Conservation (phyloP, 2,797 vertebrate genomes). For the Liasis olivaceus region DNA sequence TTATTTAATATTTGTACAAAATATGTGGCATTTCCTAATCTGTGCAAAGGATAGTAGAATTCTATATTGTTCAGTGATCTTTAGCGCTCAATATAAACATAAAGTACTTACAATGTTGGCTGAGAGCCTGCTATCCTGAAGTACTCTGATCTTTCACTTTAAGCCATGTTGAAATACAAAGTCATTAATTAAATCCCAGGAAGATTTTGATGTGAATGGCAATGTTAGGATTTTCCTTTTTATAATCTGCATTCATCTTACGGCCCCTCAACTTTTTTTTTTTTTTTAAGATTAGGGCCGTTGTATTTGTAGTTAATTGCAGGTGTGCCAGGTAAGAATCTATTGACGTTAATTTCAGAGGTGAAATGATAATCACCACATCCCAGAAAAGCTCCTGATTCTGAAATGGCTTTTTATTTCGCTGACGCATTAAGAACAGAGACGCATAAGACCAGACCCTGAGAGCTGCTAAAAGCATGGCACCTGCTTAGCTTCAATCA, state of each 20-base stretch:
- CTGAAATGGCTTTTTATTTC: background rate
- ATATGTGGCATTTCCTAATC: slow-evolving; percentile 20
- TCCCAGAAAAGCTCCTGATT: background rate
- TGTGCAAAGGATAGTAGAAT: slow-evolving; percentile 19
- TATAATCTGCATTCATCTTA: slow-evolving; percentile 3
- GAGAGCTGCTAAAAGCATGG: background rate
- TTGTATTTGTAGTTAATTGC: slow-evolving; percentile 2
- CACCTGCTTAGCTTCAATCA: background rate
- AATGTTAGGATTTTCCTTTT: slow-evolving; percentile 17
- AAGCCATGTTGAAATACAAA: slow-evolving; percentile 31
- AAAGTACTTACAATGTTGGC: background rate
- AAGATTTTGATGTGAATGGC: slow-evolving; percentile 22
- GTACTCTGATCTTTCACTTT: background rate
- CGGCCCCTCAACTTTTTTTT: background rate
- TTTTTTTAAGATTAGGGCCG: background rate
- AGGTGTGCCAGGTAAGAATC: background rate
- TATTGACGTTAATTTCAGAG: background rate
- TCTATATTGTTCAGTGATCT: background rate
- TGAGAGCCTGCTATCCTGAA: slow-evolving; percentile 25
- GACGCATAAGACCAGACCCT: background rate
- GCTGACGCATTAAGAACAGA: background rate
- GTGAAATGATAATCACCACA: slow-evolving; percentile 2
- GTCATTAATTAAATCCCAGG: slow-evolving; percentile 19
- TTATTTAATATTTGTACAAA: slow-evolving; percentile 36
- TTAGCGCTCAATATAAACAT: slow-evolving; percentile 22